Conservation (phyloP, 2,113 vertebrate genomes). For the Phrynosoma platyrhinos region DNA sequence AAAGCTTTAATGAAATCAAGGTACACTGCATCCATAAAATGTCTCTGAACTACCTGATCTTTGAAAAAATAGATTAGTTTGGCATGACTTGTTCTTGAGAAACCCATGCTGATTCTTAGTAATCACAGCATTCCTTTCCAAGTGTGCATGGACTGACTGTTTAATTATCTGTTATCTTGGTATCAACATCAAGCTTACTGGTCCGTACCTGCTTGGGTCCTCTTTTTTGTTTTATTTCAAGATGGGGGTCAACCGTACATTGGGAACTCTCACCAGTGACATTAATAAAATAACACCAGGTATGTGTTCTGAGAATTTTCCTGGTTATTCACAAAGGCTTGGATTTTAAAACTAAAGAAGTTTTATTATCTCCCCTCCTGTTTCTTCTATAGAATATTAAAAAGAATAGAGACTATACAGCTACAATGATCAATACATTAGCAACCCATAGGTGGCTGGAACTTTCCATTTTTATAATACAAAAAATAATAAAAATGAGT, state of each 20-base stretch:
- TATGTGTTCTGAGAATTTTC: not conserved
- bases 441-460: not conserved
- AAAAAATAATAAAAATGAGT: not conserved
- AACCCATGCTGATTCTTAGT: too few relatives aligned
- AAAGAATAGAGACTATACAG: not conserved
- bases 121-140: too few relatives aligned
- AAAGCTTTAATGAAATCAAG: too few relatives aligned
- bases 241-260: not conserved
- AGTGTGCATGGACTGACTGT: too few relatives aligned
- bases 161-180: too few relatives aligned
- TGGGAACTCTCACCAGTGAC: not conserved
- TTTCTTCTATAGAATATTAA: not conserved
- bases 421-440: not conserved
- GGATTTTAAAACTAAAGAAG: not conserved
- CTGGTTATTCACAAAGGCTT: not conserved
- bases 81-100: too few relatives aligned
- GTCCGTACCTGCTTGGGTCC: too few relatives aligned
- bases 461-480: not conserved
- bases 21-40: too few relatives aligned
- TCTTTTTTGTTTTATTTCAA: too few relatives aligned
- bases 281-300: not conserved
- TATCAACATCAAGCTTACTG: too few relatives aligned
- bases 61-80: too few relatives aligned
- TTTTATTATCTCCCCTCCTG: not conserved
- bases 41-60: too few relatives aligned